These are phyloP conservation scores for Drosophila sp. DNA, from an alignment of 1,140 invertebrate genomes.

Conservation along the genomic window DNA sequence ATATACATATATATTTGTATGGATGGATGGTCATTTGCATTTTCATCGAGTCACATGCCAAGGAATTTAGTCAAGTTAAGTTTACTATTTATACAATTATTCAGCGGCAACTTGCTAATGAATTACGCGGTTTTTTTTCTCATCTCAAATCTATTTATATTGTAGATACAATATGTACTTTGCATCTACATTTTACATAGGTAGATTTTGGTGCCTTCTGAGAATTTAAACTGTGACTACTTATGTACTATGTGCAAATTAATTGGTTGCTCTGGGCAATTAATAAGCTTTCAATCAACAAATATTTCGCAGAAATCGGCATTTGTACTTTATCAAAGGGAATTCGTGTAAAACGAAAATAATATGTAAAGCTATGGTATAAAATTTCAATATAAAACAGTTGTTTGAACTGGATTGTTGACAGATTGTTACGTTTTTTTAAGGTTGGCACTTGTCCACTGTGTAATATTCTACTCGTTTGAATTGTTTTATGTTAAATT, in stretches of 20 bases:
- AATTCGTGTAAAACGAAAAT: too few species aligned
- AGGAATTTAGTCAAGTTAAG: background rate
- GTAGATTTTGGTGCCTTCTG: background rate
- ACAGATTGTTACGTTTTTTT: too few species aligned
- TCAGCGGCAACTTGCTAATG: slow-evolving; percentile 1
- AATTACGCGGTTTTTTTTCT: background rate
- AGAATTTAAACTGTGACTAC: background rate
- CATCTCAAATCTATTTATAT: background rate
- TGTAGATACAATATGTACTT: too few species aligned
- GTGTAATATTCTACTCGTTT: too few species aligned
- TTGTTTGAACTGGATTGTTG: too few species aligned
- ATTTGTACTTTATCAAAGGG: background rate
- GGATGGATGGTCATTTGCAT: background rate
- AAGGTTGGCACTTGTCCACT: too few species aligned
- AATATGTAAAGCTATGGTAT: too few species aligned
- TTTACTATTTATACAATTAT: slow-evolving; percentile 11
- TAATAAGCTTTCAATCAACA: slow-evolving; percentile 1
- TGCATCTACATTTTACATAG: background rate
- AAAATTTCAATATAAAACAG: too few species aligned
- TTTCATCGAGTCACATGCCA: background rate
- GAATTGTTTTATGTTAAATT: too few species aligned
- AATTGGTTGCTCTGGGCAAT: slow-evolving; percentile 8
- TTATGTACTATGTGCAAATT: background rate
- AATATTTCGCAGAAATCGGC: background rate
- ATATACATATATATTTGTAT: background rate